Conservation (phyloP, 1,140 invertebrate genomes). For the Drosophila subpulchrella region DNA sequence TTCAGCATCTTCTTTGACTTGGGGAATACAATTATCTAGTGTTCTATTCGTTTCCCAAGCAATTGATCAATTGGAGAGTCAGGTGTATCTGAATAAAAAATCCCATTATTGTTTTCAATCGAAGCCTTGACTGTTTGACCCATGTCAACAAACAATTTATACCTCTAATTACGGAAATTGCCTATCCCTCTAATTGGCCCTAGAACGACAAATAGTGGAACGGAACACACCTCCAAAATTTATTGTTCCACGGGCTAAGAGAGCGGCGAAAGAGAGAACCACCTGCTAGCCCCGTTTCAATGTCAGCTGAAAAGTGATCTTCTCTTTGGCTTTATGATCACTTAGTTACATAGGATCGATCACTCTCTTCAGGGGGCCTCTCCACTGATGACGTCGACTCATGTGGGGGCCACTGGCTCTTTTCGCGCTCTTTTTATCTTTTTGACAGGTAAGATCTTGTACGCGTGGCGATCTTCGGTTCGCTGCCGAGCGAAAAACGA, state of each 20-base stretch:
- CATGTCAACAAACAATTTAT: conserved; percentile 52
- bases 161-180: conserved; percentile 36
- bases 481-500: conserved; percentile 8
- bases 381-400: conserved; percentile 5
- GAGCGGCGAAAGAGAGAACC: conserved; percentile 5
- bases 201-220: not conserved
- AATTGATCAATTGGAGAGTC: not conserved
- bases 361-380: conserved; percentile 7
- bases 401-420: conserved; percentile 9
- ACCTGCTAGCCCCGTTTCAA: conserved; percentile 29
- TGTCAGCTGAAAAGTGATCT: conserved; percentile 18
- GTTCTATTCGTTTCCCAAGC: not conserved
- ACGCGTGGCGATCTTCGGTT: conserved; percentile 70
- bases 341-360: not conserved
- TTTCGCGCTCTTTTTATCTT: not conserved
- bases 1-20: too few relatives aligned
- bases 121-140: conserved; percentile 50
- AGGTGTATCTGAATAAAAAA: not conserved
- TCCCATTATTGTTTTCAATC: conserved; percentile 14
- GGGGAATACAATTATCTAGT: too few relatives aligned
- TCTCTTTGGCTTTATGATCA: not conserved
- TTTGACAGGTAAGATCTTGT: conserved; percentile 42
- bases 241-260: conserved; percentile 7
- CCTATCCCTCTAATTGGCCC: conserved; percentile 28
- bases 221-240: conserved; percentile 44